Evolutionary conservation across 2,113 vertebrate genomes (phyloP).

Genomic region (Gila orcuttii): DNA sequence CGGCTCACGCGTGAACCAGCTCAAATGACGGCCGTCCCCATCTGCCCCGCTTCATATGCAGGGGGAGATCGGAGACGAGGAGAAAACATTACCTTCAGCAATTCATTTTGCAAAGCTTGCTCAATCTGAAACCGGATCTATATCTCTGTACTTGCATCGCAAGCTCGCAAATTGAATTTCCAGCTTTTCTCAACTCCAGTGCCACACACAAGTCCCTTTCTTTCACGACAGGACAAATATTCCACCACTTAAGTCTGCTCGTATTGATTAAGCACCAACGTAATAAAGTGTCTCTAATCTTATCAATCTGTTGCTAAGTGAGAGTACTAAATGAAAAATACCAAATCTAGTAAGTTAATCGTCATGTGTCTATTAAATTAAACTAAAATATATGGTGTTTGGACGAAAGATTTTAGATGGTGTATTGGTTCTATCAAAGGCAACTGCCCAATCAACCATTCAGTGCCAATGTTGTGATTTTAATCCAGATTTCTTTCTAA

Average conservation of each 20-base stretch:
- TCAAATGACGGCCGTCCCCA: slow-evolving; percentile 52
- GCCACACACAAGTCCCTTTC: slow-evolving; percentile 57
- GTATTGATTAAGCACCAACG: not conserved
- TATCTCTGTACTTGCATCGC: slow-evolving; percentile 42
- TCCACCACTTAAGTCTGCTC: not conserved
- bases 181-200: slow-evolving; percentile 21
- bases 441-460: not conserved
- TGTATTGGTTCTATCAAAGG: not conserved
- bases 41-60: slow-evolving; percentile 41
- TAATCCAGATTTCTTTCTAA: not conserved
- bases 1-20: slow-evolving; percentile 55
- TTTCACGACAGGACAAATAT: not conserved
- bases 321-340: not conserved
- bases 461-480: not conserved
- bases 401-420: not conserved
- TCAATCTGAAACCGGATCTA: slow-evolving; percentile 49
- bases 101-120: slow-evolving; percentile 33
- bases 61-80: slow-evolving; percentile 46
- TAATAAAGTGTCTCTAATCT: not conserved
- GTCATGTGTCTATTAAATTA: not conserved
- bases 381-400: not conserved
- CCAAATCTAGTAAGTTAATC: not conserved
- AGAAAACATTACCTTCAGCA: slow-evolving; percentile 52
- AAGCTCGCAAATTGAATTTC: slow-evolving; percentile 49
- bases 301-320: not conserved